These are phyloP conservation scores for Luffia ferchaultella DNA, from an alignment of 2,888 invertebrate genomes.

Conservation along the genomic window DNA sequence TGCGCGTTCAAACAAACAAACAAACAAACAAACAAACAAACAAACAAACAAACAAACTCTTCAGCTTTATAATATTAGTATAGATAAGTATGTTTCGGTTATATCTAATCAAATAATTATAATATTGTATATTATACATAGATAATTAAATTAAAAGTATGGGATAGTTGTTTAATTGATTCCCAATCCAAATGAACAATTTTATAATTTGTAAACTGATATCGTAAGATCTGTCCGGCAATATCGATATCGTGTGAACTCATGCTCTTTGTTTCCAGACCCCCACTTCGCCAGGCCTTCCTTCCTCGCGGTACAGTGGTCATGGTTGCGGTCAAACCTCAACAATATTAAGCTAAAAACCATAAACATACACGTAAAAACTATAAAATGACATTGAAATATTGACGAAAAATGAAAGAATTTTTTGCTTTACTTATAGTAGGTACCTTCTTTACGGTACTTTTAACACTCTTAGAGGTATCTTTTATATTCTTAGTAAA, in stretches of 20 bases:
- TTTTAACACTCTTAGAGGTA: no score
- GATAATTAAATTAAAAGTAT: conserved; percentile 14
- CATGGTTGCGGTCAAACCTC: background rate
- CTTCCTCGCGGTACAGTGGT: background rate
- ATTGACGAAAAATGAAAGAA: no score
- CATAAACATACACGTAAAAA: no score
- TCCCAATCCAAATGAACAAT: background rate
- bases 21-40: no score
- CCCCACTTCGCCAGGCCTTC: background rate
- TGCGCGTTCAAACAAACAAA: no score
- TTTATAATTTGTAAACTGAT: background rate
- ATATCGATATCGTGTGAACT: background rate
- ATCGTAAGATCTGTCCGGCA: background rate
- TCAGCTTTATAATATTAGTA: no score
- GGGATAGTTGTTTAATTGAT: conserved; percentile 4
- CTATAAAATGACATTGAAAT: no score
- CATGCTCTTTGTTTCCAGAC: background rate
- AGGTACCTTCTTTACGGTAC: no score
- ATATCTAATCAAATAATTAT: background rate
- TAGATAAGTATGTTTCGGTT: background rate
- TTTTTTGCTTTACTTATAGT: no score
- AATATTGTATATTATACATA: conserved; percentile 13
- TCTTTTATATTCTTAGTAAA: no score
- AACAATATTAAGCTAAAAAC: no score
- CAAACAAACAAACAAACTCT: no score